Evolutionary conservation across 1,140 invertebrate genomes (phyloP).

Genomic region (Acromyrmex echinatior): DNA sequence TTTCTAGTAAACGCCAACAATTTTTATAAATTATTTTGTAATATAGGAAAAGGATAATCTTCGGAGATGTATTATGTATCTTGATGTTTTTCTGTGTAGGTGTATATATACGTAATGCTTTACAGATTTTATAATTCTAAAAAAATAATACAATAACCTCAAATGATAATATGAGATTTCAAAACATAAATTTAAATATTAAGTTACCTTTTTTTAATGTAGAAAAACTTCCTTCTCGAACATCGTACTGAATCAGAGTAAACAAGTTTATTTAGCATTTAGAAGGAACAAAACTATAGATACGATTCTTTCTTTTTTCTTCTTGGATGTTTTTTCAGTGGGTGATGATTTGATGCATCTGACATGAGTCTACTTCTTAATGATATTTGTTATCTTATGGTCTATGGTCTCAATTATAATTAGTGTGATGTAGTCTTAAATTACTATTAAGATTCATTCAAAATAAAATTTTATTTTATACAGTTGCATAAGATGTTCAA

Average conservation of each 20-base stretch:
- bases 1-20: not conserved
- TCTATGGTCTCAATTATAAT: constrained; percentile 39
- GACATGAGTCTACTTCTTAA: constrained; percentile 25
- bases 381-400: constrained; percentile 40
- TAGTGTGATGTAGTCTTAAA: constrained; percentile 15
- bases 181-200: constrained; percentile 27
- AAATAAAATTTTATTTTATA: constrained; percentile 34
- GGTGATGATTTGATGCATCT: constrained; percentile 38
- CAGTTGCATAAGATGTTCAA: constrained; percentile 1
- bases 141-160: constrained; percentile 1
- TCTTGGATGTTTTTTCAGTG: constrained; percentile 60
- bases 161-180: not conserved
- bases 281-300: constrained; percentile 28
- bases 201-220: constrained; percentile 67
- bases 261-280: constrained; percentile 36
- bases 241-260: constrained; percentile 45
- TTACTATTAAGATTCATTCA: constrained; percentile 42
- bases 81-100: constrained; percentile 7
- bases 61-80: not conserved
- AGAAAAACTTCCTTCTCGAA: constrained; percentile 42
- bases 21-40: not conserved
- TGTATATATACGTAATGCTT: not conserved
- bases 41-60: constrained; percentile 20
- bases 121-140: constrained; percentile 13
- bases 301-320: constrained; percentile 57